Conservation (phyloP, 2,113 vertebrate genomes). For the Spea bombifrons region DNA sequence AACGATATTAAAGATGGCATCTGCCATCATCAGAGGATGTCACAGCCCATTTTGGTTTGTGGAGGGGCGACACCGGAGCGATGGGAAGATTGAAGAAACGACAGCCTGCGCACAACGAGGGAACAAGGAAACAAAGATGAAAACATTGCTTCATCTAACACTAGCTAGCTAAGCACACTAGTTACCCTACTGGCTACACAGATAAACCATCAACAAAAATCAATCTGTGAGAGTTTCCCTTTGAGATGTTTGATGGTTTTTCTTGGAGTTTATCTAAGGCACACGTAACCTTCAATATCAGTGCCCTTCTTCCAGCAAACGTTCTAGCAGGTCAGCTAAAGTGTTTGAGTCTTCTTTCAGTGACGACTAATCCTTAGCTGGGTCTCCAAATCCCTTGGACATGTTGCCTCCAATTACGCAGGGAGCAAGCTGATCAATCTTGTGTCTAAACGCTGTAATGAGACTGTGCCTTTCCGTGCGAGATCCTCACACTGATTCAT, state of each 20-base stretch:
- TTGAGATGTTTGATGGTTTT: neutral
- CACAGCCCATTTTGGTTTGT: too few species aligned
- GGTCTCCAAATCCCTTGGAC: conserved; percentile 18
- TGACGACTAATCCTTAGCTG: conserved; percentile 10
- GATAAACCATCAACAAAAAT: too few species aligned
- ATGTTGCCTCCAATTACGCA: neutral
- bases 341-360: neutral
- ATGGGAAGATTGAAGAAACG: too few species aligned
- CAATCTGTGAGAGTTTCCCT: too few species aligned
- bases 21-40: too few species aligned
- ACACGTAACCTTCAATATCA: neutral
- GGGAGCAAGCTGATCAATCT: conserved; percentile 45
- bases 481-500: conserved; percentile 31
- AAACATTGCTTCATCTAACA: too few species aligned
- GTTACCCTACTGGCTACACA: too few species aligned
- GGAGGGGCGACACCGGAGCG: too few species aligned
- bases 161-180: too few species aligned
- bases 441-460: conserved; percentile 24
- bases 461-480: conserved; percentile 42
- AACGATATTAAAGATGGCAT: too few species aligned
- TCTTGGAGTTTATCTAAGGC: neutral
- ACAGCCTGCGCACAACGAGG: too few species aligned
- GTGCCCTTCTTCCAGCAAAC: neutral
- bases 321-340: neutral
- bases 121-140: too few species aligned